Evolutionary conservation across 1,140 invertebrate genomes (phyloP), one percentile per base, ranked within the genome.

Genomic region (Heliothis virescens): DNA sequence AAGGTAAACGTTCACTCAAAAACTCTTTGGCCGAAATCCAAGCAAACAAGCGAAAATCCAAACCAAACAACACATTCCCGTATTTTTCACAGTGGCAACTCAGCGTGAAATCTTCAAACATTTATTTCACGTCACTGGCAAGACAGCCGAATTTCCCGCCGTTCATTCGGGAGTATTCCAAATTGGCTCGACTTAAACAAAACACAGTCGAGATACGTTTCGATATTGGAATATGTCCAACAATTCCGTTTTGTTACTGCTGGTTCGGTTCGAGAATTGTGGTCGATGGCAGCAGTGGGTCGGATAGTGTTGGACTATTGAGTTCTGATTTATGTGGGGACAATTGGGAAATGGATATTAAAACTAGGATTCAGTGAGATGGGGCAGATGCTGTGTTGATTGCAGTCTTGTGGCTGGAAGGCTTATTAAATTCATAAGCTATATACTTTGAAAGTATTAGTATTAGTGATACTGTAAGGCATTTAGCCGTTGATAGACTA

Each of bases 211-310:
- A 71, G 47, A 69, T 69, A 71, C 67, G 52, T 71, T 71, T n/a
- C 67, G 67, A 71, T 71, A 71, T 71, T 71, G 67, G 67, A 71
- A 71, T 53, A 71, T 71, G 67, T 71, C 67, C 67, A 71, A 71
- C 26, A 29, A 18, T 13, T 26, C 15, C 67, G 67, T 29, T 71
- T 71, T 71, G 67, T 67, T 50, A 48, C 41, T 67, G 50, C 18
- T 21, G 41, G 48, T 65, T 41, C n/a, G 63, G 47, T 15, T 71
- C 3, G 47, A 71, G 47, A 52, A 71, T 26, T 71, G 67, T 29
- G 48, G 16, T 71, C 5, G 48, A 71, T 52, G 67, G 48, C 9
- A 21, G 4, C 18, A 18, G 2, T 26, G 12, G 67, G 52, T 71
- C 26, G 21, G 18, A 1, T 5, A n/a, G 13, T n/a, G 67, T 13